Evolutionary conservation across 1,140 invertebrate species (phyloP).

Genomic region (Penaeus chinensis): DNA sequence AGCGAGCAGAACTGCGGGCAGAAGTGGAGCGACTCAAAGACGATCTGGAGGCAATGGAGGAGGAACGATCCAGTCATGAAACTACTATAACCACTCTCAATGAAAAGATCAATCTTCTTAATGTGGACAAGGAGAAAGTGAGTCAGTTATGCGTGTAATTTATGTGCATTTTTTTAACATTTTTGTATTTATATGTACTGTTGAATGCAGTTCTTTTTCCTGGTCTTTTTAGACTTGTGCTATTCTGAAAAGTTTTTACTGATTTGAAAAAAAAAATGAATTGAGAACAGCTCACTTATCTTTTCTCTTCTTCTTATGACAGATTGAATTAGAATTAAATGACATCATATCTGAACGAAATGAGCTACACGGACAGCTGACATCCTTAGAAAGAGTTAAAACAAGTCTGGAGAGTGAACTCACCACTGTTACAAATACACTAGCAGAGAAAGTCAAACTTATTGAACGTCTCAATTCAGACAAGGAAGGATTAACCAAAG

Average conservation of each 20-base stretch:
- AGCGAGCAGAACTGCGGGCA: conserved; percentile 57
- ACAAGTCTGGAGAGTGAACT: conserved; percentile 56
- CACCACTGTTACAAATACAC: conserved; percentile 39
- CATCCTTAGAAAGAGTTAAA: conserved; percentile 56
- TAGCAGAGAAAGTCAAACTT: conserved; percentile 50
- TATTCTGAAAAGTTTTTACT: neutral
- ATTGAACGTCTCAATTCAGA: conserved; percentile 53
- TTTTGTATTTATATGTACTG: too few relatives aligned
- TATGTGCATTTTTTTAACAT: too few relatives aligned
- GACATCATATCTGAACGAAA: conserved; percentile 61
- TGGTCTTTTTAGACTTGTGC: too few relatives aligned
- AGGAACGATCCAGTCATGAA: conserved; percentile 54
- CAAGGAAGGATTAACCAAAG: conserved; percentile 58
- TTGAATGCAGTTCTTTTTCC: too few relatives aligned
- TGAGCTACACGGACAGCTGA: conserved; percentile 59
- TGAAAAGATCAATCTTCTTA: conserved; percentile 56
- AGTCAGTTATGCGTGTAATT: neutral
- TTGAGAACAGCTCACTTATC: neutral
- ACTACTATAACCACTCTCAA: conserved; percentile 49
- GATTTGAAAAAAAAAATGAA: neutral
- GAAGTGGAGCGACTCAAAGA: conserved; percentile 60
- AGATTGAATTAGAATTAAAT: conserved; percentile 63
- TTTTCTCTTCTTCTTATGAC: neutral
- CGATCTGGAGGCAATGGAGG: conserved; percentile 54
- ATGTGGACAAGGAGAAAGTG: conserved; percentile 62